Base-by-base conservation (phyloP, 2,113 vertebrate genomes). In the Syngnathus typhle region DNA sequence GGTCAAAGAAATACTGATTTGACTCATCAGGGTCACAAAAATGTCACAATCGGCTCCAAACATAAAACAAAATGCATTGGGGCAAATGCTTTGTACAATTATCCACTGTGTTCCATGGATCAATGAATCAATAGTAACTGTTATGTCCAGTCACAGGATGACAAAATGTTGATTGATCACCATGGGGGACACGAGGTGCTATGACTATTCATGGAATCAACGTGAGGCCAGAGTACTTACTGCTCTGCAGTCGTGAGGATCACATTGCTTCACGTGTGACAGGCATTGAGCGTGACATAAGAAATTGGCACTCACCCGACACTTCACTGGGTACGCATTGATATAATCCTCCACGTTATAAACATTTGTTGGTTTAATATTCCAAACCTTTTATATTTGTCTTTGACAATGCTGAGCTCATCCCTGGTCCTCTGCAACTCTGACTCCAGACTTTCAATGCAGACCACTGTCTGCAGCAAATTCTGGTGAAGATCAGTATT, bases 401-500 rank as follows among this genome's bases (percentile, higher is more conserved):
- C 89, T 54, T 89, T 91, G 39, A 90, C 64, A 4, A 69, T 75
- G 15, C 70, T 68, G 23, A 93, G 80, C 71, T 92, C 90, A 4
- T 88, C 84, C 49, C 84, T 90, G 64, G 85, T 89, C 38, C 80
- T 84, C 66, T 89, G 85, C 60, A 92, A 41, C 77, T 91, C 88
- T 8, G 37, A 71, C 74, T 92, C 91, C 72, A 91, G 80, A 70
- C 82, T 88, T 80, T 91, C 90, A 13, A 91, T 91, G 79, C 88
- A 89, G 46, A 88, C 79, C 66, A 90, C 85, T 0, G 82, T 89
- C 80, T 90, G 88, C 69, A 89, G 63, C 65, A 92, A 66, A 65
- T 89, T 90, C 78, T 91, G 87, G 12, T 90, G 90, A n/a, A 92
- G 83, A 70, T 90, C 88, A 5, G 75, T 55, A 60, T 91, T 91